Base-by-base conservation (phyloP, 2,797 vertebrate species). In the Lepus oiostolus region DNA sequence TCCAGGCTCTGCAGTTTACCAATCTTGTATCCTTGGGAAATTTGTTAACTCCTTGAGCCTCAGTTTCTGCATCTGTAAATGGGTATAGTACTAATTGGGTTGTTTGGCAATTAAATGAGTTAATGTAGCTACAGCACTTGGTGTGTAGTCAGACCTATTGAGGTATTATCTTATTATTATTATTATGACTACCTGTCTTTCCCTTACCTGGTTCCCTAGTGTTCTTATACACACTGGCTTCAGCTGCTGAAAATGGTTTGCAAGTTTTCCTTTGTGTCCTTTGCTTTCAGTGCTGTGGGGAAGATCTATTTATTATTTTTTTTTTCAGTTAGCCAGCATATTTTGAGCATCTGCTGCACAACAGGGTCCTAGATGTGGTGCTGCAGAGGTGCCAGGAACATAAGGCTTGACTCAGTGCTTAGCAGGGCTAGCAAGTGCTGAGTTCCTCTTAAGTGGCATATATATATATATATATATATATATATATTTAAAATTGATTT, bases 31-130 rank as follows among this genome's bases (percentile, higher is more conserved):
- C 71, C 16, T 77, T 30, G 11, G 42, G 38, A 14, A 60, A 2
- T 89, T 63, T 85, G 83, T 54, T 85, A 67, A 81, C 67, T 82
- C 67, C 47, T 60, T 58, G 63, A 81, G 2, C 63, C 38, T 81
- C 30, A 26, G 62, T 86, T 93, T 80, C 50, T 32, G 82, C 24
- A 38, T 68, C 30, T 91, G 26, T 86, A 85, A 95, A 70, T 93
- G n/a, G 28, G 12, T 70, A 30, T 54, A 87, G 9, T 24, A 54
- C 54, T 80, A 77, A 93, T 54, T 67, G 52, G 6, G 1, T 84
- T 87, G 28, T 90, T 67, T 32, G 54, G 67, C 54, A 50, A 28
- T 83, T 30, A 93, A 83, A 47, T 89, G 67, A 74, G 50, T 75
- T 50, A 68, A 62, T 79, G 7, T 60, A 91, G 28, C 24, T 30